A percentile compares a stretch with the other conserved stretches of the same genome.
phyloP scores from a whole-genome alignment of 2,888 invertebrate genomes.

The Cantharis rustica region DNA sequence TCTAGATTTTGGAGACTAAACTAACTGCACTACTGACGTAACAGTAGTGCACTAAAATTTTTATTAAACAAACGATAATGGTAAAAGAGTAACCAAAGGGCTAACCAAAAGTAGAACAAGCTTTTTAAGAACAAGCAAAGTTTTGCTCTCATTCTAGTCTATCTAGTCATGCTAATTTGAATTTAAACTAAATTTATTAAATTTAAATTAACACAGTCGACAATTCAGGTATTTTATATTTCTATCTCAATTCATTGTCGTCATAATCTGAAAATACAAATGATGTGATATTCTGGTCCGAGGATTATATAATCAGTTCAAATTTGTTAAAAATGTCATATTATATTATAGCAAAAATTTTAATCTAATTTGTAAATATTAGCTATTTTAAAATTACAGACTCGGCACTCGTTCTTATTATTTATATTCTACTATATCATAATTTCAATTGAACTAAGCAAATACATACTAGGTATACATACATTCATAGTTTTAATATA shows the following conservation, averaged over 20 bases:
- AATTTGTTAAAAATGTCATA: background rate
- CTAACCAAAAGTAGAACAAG: background rate
- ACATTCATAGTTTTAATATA: conserved; percentile 9
- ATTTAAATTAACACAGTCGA: background rate
- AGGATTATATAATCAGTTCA: background rate
- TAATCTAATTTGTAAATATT: background rate
- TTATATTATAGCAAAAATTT: background rate
- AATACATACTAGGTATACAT: no score
- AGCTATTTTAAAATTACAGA: conserved; percentile 33
- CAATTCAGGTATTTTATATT: background rate
- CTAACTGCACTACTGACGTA: no score
- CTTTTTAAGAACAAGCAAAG: background rate
- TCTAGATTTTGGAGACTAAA: no score
- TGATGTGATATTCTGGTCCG: background rate
- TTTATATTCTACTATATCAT: conserved; percentile 38
- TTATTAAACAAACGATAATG: no score
- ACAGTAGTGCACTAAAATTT: no score
- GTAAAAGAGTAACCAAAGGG: no score
- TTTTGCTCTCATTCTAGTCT: background rate
- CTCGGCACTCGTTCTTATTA: conserved; percentile 35
- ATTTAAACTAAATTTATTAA: background rate
- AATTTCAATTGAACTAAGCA: conserved; percentile 40
- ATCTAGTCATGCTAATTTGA: background rate
- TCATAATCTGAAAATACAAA: background rate
- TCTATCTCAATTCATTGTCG: background rate